Conservation (phyloP, 2,113 vertebrate genomes). For the Pandion haliaetus region DNA sequence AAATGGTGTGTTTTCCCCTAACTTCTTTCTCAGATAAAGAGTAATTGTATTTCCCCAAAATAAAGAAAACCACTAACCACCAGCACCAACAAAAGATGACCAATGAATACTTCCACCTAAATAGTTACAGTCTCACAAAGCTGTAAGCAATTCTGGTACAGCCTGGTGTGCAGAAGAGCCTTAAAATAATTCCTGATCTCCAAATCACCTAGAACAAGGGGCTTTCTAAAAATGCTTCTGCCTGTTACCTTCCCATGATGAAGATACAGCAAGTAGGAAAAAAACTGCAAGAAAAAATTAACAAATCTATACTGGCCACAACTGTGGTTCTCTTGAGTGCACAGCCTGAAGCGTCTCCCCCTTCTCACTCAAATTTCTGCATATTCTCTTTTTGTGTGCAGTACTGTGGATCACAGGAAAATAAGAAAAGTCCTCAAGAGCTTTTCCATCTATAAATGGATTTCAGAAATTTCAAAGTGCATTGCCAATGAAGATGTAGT, state of each 20-base stretch:
- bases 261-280: not conserved
- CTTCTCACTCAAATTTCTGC: not conserved
- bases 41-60: not conserved
- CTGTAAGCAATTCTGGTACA: not conserved
- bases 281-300: not conserved
- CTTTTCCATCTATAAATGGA: not conserved
- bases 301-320: not conserved
- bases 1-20: not conserved
- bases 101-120: not conserved
- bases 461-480: not conserved
- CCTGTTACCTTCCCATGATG: not conserved
- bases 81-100: not conserved
- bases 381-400: not conserved
- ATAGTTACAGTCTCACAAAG: not conserved
- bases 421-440: not conserved
- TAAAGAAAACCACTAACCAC: not conserved
- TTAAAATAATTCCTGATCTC: not conserved
- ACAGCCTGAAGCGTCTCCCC: not conserved
- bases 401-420: not conserved
- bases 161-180: not conserved
- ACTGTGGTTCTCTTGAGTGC: not conserved
- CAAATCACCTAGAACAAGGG: not conserved
- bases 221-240: not conserved
- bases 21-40: not conserved
- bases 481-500: not conserved